Evolutionary conservation across 2,888 invertebrate genomes (phyloP), one percentile per base, ranked within the genome.

Genomic region (Patella caerulea): DNA sequence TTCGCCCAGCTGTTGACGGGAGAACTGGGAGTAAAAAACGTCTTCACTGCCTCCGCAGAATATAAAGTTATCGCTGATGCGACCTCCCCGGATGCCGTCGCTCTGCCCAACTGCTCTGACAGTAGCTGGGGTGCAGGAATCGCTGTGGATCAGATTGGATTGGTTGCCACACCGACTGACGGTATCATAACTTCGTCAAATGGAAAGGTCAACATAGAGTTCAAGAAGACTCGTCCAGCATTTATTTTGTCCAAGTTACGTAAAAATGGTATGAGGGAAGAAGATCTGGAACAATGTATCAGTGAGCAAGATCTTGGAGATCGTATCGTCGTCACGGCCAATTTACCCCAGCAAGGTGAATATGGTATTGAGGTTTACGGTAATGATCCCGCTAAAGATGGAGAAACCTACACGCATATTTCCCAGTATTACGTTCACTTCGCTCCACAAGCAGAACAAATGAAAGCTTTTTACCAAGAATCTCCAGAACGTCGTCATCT

Each of bases 181-280:
- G 90, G 89, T 59, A 81, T 83, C 55, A 70, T 84, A 56, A 78
- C 81, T 29, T 80, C 84, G 3, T 72, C 73, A n/a, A 83, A 87
- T 74, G 89, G 88, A 11, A 76, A 80, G 29, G 88, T 90, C n/a
- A 85, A 86, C 73, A 78, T 89, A 15, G 95, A 94, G 84, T 97
- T 94, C 92, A 94, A 94, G 73, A 96, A 96, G 90, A 97, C 97
- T 88, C 94, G 95, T 85, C 93, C 94, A 76, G 96, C 98, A 5
- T 88, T 85, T 71, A 84, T 92, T 54, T 87, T 90, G 45, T 90
- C 90, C 77, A 90, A 91, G 77, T 86, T 92, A 75, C 84, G 88
- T 56, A 87, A 88, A 76, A 90, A 90, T 56, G 91, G 89, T n/a
- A 84, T 90, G 85, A 86, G 85, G 69, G 91, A 91, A 52, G 88